These are phyloP conservation scores for Elmis aenea DNA, from an alignment of 2,888 invertebrate genomes.

Conservation along the genomic window DNA sequence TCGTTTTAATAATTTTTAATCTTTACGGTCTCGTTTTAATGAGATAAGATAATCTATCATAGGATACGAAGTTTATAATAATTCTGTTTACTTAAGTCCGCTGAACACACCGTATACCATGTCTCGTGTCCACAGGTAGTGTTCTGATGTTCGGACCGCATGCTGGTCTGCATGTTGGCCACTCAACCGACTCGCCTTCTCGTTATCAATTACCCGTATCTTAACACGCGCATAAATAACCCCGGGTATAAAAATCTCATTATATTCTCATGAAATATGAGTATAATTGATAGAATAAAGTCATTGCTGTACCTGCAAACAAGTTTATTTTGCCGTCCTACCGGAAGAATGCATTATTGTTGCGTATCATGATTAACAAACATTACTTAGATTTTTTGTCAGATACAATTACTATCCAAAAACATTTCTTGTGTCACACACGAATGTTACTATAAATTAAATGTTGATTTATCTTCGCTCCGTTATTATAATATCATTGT, in stretches of 20 bases:
- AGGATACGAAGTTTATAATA: constrained; percentile 22
- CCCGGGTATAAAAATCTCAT: constrained; percentile 40
- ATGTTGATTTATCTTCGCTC: too few species aligned
- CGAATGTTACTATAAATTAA: too few species aligned
- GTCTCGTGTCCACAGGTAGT: constrained; percentile 17
- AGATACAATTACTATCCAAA: too few species aligned
- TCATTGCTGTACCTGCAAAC: constrained; percentile 24
- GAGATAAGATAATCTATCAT: constrained; percentile 26
- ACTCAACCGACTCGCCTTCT: constrained; percentile 26
- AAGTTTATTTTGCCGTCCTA: constrained; percentile 16
- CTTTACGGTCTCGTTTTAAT: constrained; percentile 17
- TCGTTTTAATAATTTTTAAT: constrained; percentile 16
- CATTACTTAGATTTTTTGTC: too few species aligned
- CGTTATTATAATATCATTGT: too few species aligned
- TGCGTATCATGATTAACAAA: too few species aligned
- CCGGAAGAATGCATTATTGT: too few species aligned
- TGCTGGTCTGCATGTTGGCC: constrained; percentile 24
- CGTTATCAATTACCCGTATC: constrained; percentile 42
- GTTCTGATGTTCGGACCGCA: constrained; percentile 20
- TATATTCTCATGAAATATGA: constrained; percentile 40
- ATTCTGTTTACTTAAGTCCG: constrained; percentile 23
- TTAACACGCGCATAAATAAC: constrained; percentile 41
- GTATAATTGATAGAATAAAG: constrained; percentile 37
- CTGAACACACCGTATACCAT: constrained; percentile 17
- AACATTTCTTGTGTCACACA: too few species aligned